A percentile compares a stretch with the other conserved stretches of the same genome.
Evolutionary conservation across 2,888 invertebrate species (phyloP).

Genomic region (Hyppa rectilinea): DNA sequence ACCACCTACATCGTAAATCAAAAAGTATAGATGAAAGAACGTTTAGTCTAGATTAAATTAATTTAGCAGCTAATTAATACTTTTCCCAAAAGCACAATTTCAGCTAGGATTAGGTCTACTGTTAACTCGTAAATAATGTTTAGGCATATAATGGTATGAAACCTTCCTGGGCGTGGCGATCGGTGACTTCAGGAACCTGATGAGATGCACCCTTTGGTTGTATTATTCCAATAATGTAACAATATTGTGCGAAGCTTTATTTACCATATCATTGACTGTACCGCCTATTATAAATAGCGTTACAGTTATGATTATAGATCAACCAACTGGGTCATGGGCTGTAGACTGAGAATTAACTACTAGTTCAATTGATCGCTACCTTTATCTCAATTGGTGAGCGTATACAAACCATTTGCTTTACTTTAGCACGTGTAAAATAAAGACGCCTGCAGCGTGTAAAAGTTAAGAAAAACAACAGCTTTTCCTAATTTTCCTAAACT

Average conservation of each 20-base stretch:
- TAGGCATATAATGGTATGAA: background rate
- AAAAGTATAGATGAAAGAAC: too few species aligned
- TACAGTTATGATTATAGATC: slow-evolving; percentile 5
- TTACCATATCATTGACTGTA: background rate
- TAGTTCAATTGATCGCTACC: slow-evolving; percentile 4
- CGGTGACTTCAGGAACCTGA: background rate
- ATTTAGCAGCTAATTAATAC: too few species aligned
- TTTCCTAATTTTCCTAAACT: background rate
- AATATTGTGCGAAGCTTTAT: background rate
- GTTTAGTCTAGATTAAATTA: too few species aligned
- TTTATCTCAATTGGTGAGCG: background rate
- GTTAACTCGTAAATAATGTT: background rate
- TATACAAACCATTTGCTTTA: background rate
- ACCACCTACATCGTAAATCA: slow-evolving; percentile 15
- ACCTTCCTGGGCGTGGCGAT: background rate
- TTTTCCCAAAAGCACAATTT: too few species aligned
- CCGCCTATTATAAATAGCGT: background rate
- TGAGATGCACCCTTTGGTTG: background rate
- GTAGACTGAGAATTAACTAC: background rate
- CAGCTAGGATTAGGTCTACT: too few species aligned
- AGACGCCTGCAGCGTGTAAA: background rate
- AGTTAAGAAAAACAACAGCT: background rate
- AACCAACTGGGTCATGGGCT: slow-evolving; percentile 20
- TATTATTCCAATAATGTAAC: background rate
- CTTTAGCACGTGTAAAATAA: background rate